Evolutionary conservation across 2,888 invertebrate species (phyloP), one percentile per base, ranked within the genome.

Genomic region (Alentia gelatinosa): DNA sequence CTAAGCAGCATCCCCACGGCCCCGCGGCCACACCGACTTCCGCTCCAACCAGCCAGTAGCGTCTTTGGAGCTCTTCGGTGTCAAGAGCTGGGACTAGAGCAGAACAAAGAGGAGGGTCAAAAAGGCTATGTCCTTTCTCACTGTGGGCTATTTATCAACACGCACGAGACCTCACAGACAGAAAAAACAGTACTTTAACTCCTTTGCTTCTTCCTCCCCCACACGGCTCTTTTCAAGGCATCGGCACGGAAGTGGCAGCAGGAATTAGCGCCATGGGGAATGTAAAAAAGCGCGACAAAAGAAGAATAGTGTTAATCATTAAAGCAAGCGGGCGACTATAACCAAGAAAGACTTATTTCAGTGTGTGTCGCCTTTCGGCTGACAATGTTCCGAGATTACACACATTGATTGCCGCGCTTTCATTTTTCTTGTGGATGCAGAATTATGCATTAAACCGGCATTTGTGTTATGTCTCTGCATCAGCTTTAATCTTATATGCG

Each of bases 21-120:
- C 39, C 37, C 79, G 79, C 39, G 26, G 79, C 23, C 37, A 26
- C 79, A 19, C 23, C 79, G 79, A 79, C 79, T 79, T 79, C 79
- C 79, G 79, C 37, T 39, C 15, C 79, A 1, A 63, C 26, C n/a
- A 12, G 63, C 63, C 63, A 9, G 39, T 39, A 39, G 79, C 79
- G 79, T 79, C 79, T 35, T 68, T 68, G 26, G 30, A 68, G 79
- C 79, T 35, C 15, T 39, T 12, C n/a, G 35, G 37, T 39, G 79
- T 79, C 79, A 79, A 79, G 79, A 79, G 79, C 37, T 79, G 39
- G 79, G 79, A 23, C 74, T 35, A 1, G 79, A n/a, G 37, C 37
- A 79, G 79, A 79, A 79, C 79, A 79, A 79, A 26, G 79, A n/a
- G 79, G 39, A 19, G 79, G 79, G 79, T 79, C 79, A 79, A 79